Conservation (phyloP, 2,113 vertebrate species). For the Cyanoliseus patagonus region DNA sequence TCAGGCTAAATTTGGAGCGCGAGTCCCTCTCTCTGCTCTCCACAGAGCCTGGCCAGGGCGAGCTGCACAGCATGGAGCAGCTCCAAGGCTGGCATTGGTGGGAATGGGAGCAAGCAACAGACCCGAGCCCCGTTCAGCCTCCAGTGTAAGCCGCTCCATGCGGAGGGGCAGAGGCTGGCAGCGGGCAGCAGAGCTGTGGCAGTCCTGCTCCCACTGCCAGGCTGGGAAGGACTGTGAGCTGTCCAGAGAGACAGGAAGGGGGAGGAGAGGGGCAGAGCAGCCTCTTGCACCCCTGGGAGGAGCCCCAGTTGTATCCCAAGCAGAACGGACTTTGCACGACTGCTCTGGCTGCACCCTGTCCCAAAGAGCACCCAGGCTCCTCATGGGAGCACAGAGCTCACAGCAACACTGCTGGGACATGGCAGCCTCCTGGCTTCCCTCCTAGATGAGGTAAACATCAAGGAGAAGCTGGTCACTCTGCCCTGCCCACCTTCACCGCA, state of each 20-base stretch:
- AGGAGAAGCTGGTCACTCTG: not conserved
- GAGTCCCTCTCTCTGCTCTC: conserved; percentile 14
- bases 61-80: not conserved
- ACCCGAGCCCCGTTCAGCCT: fast-evolving
- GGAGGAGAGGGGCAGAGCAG: not conserved
- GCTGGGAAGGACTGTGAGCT: not conserved
- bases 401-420: not conserved
- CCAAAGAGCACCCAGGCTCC: not conserved
- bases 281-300: fast-evolving
- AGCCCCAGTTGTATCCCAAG: fast-evolving
- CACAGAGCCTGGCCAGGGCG: not conserved
- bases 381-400: not conserved
- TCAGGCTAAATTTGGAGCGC: conserved; percentile 44
- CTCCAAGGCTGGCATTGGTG: not conserved
- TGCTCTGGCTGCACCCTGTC: not conserved
- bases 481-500: not conserved
- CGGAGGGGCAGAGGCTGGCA: fast-evolving
- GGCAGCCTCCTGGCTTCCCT: not conserved
- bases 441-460: fast-evolving
- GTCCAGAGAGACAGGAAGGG: not conserved
- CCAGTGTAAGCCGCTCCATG: not conserved
- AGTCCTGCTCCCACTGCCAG: fast-evolving
- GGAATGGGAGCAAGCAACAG: not conserved
- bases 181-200: fast-evolving
- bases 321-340: not conserved